Evolutionary conservation across 2,888 invertebrate genomes (phyloP).

Genomic region (Leptinotarsa juncta): DNA sequence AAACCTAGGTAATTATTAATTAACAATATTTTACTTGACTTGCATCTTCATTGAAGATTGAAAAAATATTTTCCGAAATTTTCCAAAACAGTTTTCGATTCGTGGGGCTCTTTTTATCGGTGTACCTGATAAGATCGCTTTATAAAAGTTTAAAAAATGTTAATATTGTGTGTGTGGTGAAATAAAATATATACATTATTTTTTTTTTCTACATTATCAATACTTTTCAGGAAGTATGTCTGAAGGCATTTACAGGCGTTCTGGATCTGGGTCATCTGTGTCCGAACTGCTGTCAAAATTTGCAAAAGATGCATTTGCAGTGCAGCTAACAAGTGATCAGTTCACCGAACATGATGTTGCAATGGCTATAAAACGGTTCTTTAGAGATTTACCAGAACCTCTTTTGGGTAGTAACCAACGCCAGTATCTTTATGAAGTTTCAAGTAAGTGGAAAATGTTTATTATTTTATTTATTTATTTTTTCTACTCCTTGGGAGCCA

Average conservation of each 20-base stretch:
- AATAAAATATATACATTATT: neutral
- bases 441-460: conserved; percentile 67
- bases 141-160: too few species aligned
- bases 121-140: too few species aligned
- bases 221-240: conserved; percentile 76
- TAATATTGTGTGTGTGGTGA: neutral
- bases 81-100: too few species aligned
- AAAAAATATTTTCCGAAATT: too few species aligned
- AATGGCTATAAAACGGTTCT: conserved; percentile 87
- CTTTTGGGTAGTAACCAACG: conserved; percentile 80
- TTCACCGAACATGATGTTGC: conserved; percentile 91
- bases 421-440: conserved; percentile 75
- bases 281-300: conserved; percentile 80
- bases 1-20: too few species aligned
- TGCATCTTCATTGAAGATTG: too few species aligned
- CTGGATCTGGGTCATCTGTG: conserved; percentile 82
- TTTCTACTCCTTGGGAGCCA: neutral
- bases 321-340: conserved; percentile 80
- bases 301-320: conserved; percentile 85
- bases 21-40: too few species aligned
- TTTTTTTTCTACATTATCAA: conserved; percentile 2
- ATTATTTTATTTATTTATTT: neutral
- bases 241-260: conserved; percentile 89
- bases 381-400: conserved; percentile 88
- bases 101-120: too few species aligned